phyloP scores from a whole-genome alignment of 2,113 vertebrate species.

The Butorides virescens region DNA sequence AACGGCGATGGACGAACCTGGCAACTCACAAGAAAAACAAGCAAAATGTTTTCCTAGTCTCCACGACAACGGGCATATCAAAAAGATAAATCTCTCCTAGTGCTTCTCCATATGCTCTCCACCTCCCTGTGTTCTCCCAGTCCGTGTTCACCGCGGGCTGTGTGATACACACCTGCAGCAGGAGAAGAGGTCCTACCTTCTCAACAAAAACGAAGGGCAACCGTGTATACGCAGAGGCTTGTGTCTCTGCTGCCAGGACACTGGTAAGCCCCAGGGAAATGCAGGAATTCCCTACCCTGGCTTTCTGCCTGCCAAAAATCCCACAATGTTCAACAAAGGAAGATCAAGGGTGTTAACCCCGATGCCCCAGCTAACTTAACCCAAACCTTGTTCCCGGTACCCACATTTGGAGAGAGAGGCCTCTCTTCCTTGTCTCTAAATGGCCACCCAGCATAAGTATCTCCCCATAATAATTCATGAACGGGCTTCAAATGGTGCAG shows the following conservation, averaged over 20 bases:
- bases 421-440: conserved; percentile 1
- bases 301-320: background rate
- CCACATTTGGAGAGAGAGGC: background rate
- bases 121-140: background rate
- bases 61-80: background rate
- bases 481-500: background rate
- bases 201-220: background rate
- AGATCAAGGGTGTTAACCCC: conserved; percentile 39
- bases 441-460: conserved; percentile 2
- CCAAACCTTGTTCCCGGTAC: background rate
- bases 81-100: background rate
- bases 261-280: background rate
- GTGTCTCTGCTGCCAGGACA: background rate
- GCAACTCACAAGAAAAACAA: background rate
- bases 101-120: background rate
- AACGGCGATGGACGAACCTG: background rate
- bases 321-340: conserved; percentile 11
- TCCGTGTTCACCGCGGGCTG: fast-evolving
- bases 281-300: background rate
- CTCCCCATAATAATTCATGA: conserved; percentile 45
- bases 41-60: background rate
- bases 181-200: background rate
- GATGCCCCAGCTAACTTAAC: conserved; percentile 4
- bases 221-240: background rate
- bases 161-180: background rate